These are phyloP conservation scores for Lasioglossum leucozonium DNA, from an alignment of 2,888 invertebrate species.

Conservation along the genomic window DNA sequence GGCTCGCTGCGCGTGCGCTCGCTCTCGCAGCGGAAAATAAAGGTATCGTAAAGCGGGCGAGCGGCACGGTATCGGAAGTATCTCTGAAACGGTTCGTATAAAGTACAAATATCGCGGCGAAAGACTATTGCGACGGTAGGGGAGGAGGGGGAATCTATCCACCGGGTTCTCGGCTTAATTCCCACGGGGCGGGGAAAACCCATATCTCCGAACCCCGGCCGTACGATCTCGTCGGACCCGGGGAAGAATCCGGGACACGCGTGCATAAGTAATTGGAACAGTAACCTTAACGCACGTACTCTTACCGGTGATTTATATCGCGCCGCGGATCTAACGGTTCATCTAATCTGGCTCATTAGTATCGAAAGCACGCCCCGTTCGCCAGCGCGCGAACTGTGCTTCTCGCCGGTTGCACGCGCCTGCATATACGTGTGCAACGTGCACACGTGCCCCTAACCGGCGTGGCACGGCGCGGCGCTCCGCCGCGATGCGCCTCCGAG, in stretches of 20 bases:
- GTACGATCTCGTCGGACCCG: slow-evolving; percentile 33
- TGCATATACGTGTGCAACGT: slow-evolving; percentile 11
- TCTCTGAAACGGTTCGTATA: background rate
- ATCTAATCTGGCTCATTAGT: slow-evolving; percentile 66
- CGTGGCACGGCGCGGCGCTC: background rate
- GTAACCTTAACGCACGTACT: slow-evolving; percentile 7
- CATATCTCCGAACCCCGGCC: slow-evolving; percentile 10
- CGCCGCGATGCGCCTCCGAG: background rate
- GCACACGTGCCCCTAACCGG: slow-evolving; percentile 22
- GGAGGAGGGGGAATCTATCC: background rate
- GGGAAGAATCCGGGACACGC: slow-evolving; percentile 42
- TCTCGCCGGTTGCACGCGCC: slow-evolving; percentile 21
- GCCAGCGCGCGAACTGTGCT: slow-evolving; percentile 46
- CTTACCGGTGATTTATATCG: slow-evolving; percentile 49
- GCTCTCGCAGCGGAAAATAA: background rate
- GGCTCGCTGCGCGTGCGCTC: background rate
- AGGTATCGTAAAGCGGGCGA: background rate
- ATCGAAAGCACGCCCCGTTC: slow-evolving; percentile 63
- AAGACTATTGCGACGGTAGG: background rate
- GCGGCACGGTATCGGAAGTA: background rate
- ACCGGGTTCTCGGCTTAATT: slow-evolving; percentile 1
- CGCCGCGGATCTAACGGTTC: slow-evolving; percentile 61
- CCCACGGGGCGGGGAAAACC: slow-evolving; percentile 31
- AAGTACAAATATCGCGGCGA: background rate
- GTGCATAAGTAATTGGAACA: slow-evolving; percentile 42